Base-by-base conservation (phyloP, 1,140 invertebrate species). In the Spodoptera frugiperda region DNA sequence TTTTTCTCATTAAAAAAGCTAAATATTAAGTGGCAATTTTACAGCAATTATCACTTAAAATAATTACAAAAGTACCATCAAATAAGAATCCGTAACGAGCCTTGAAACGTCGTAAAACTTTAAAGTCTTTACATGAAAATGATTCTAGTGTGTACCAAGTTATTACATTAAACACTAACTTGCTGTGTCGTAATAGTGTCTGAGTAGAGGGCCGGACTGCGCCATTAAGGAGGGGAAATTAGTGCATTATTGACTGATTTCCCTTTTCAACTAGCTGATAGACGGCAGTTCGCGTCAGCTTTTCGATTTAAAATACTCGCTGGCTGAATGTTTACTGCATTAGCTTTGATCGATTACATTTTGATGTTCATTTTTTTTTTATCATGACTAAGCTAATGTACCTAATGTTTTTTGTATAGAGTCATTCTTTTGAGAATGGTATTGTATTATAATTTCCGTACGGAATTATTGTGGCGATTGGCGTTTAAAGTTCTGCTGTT, bases 241-340 rank as follows among this genome's bases (percentile, higher is more conserved):
- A 93, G 91, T 91, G 89, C 89, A 93, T 93, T 92, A 93, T 93
- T 92, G 90, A 93, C 89, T 93, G 90, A 93, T 93, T 93, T 93
- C 91, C 91, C 90, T 87, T 89, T 90, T 87, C 91, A 90, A 92
- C 90, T 93, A 93, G 87, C 82, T 91, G 89, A 89, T 92, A 89
- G 91, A 91, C 88, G 89, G 81, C 85, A 87, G 77, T 83, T 84
- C 87, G 85, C 85, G 80, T 78, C 83, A 86, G 88, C 87, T 88
- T 89, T 89, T 91, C 90, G 87, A 91, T 91, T 93, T 93, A 92
- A 93, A 92, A 92, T 87, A 86, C 87, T 72, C 82, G 67, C 85
- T 70, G 81, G 67, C 84, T 78, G 77, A 72, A 79, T 87, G 83
- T 89, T 87, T 89, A 86, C 88, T 87, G 75, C 83, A 90, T 90